Evolutionary conservation across 2,888 invertebrate species (phyloP), one percentile per base, ranked within the genome.

Genomic region (Cerceris rybyensis): DNA sequence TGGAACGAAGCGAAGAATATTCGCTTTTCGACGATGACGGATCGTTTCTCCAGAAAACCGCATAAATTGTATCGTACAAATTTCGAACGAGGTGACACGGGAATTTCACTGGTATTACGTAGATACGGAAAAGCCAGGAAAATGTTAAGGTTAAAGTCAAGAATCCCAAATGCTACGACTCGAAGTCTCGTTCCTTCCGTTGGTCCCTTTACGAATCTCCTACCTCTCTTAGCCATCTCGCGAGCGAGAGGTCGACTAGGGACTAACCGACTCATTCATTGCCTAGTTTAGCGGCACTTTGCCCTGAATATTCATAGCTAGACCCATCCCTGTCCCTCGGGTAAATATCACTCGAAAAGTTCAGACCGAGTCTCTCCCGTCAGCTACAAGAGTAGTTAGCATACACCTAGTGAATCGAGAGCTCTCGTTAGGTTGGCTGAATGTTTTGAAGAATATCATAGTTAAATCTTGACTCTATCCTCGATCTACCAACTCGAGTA

Each of bases 331-430:
- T 78, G 81, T 87, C 89, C 86, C 86, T 75, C 82, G 88, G 87
- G 91, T 89, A 91, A 91, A 91, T 90, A 90, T 91, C 91, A 88
- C 88, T 89, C 87, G 89, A 90, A 91, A 91, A 90, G 90, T 91
- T 91, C 87, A 82, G 28, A 28, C 80, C 85, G 72, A 75, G 72
- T 82, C 80, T 81, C 82, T 82, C 78, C 83, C 79, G 87, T 83
- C 79, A 76, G 74, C 58, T 58, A 61, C 57, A 66, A 79, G 73
- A 74, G 73, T 74, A 80, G 70, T 79, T 72, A 70, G 78, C 67
- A 41, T 50, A 11, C 54, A 8, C 16, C 17, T 43, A 17, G 17
- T 41, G 39, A 43, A 61, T 41, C 13, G 46, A 57, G 39, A 49
- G 16, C 28, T 46, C 2, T 49, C n/a, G 39, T 14, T 41, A 60